These are phyloP conservation scores for Lepus europaeus DNA, from an alignment of 2,113 vertebrate species.

Conservation along the genomic window DNA sequence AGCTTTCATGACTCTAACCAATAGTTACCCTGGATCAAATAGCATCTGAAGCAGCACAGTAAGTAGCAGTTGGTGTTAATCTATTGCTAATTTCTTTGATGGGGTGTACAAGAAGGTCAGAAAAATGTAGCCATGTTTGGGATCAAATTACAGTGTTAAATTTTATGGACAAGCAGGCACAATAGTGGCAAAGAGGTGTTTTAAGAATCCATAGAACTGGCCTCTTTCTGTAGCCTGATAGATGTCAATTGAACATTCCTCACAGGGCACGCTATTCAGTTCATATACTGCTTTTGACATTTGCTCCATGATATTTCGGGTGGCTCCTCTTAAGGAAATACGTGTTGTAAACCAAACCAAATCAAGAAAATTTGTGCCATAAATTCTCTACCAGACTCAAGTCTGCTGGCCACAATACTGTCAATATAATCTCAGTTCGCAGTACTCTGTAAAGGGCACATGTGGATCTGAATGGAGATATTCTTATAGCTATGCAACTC, in stretches of 20 bases:
- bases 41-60: background rate
- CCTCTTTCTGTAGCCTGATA: background rate
- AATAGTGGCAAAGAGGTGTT: background rate
- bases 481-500: background rate
- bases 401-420: accelerated
- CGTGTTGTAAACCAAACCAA: background rate
- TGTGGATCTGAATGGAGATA: background rate
- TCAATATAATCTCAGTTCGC: background rate
- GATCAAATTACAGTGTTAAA: background rate
- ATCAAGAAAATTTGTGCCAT: background rate
- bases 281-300: background rate
- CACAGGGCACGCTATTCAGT: background rate
- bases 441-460: background rate
- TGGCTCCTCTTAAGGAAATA: background rate
- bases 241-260: background rate
- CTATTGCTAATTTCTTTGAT: background rate
- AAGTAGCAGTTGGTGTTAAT: background rate
- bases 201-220: background rate
- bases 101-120: background rate
- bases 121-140: background rate
- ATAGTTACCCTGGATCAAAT: background rate
- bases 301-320: background rate
- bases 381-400: background rate
- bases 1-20: background rate
- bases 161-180: background rate